Conservation (phyloP, 2,797 vertebrate genomes). For the Xiphorhynchus erythropygius region DNA sequence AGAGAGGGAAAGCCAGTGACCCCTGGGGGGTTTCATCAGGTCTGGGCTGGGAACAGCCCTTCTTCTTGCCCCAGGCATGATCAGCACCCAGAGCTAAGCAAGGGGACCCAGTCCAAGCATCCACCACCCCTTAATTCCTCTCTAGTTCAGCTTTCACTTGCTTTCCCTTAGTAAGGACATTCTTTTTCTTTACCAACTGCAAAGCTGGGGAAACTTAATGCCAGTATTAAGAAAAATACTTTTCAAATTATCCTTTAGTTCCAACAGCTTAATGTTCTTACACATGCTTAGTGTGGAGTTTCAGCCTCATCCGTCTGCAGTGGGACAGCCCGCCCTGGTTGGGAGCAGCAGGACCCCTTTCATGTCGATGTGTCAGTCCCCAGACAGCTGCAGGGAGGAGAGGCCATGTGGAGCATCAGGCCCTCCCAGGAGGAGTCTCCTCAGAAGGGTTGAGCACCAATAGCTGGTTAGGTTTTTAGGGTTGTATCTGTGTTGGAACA, state of each 20-base stretch:
- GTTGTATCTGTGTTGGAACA: background rate
- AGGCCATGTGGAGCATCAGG: background rate
- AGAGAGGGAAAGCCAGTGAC: background rate
- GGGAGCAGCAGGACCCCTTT: conserved; percentile 19
- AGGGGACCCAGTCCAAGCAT: background rate
- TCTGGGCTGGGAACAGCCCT: background rate
- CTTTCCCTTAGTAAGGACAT: conserved; percentile 58
- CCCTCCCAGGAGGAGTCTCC: background rate
- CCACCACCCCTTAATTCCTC: conserved; percentile 22
- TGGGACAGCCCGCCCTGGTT: background rate
- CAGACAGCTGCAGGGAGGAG: background rate
- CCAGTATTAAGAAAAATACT: conserved; percentile 69
- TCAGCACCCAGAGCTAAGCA: background rate
- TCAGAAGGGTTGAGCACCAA: background rate
- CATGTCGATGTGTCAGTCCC: background rate
- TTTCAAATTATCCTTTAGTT: conserved; percentile 75
- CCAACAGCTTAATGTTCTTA: conserved; percentile 73
- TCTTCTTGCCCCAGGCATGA: background rate
- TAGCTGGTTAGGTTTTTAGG: background rate
- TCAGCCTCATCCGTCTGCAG: conserved; percentile 40
- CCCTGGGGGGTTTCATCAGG: background rate
- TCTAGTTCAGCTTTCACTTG: conserved; percentile 43
- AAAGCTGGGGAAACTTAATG: conserved; percentile 66
- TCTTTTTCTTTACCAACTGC: conserved; percentile 59
- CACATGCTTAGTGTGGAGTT: conserved; percentile 63